Base-by-base conservation (phyloP, 92 coral and sea anemone species). In the Palythoa grandiflora region DNA sequence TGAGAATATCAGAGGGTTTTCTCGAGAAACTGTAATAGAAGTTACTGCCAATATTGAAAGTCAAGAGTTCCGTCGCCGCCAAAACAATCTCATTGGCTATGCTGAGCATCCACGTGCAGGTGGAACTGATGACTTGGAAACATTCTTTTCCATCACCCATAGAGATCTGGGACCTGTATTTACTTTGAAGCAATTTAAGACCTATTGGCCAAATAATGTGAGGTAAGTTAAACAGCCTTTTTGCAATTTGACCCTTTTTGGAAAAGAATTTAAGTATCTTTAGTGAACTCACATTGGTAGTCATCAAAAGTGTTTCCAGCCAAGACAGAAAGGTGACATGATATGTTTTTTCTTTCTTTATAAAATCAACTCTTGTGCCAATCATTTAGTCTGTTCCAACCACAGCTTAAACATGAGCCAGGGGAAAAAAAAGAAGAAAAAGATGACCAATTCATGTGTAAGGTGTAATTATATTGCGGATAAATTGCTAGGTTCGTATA, bases 151-250 rank as follows among this genome's bases (percentile, higher is more conserved):
- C 13, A 80, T 87, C 36, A 83, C 93, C 65, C 93, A 91, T 59
- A 77, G 91, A 52, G 83, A 91, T 85, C 65, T 91, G 37, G 90
- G 93, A 13, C 88, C 88, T 75, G 91, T 83, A 1, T 91, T 87
- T 79, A 83, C 80, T 19, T 50, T 91, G 73, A 91, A 91, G 78
- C 91, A 87, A 75, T 91, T 91, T 68, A 91, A 90, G 61, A 87
- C 84, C 47, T 83, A 87, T 47, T 91, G 90, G 93, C 91, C 91
- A 37, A 88, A 87, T 60, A 68, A 77, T 74, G 93, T 91, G 28
- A 14, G 80, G 93, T 83, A 65, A 61, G 68, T 59, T 57, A 57
- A 7, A 57, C 63, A 57, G 14, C 63, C 63, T 57, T 57, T 57
- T 57, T 7, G 13, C 63, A 7, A 57, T 57, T 57, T 9, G 11